Evolutionary conservation across 2,113 vertebrate species (phyloP).

Genomic region (Callithrix jacchus): DNA sequence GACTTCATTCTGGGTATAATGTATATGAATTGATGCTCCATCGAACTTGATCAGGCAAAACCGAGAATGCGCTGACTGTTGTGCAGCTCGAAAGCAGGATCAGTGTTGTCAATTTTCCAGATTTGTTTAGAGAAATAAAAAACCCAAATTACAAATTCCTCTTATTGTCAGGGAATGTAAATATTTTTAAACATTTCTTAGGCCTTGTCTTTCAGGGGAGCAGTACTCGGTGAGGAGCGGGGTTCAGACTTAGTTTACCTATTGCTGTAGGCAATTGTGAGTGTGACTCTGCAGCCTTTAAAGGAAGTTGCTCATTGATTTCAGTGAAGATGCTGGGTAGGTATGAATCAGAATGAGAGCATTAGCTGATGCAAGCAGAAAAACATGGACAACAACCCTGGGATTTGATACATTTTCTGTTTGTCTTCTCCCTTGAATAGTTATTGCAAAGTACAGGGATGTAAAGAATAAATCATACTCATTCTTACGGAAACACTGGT

Average conservation of each 20-base stretch:
- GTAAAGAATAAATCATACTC: not conserved
- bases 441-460: not conserved
- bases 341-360: not conserved
- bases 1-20: not conserved
- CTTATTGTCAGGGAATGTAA: not conserved
- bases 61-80: not conserved
- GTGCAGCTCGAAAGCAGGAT: not conserved
- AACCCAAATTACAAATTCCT: not conserved
- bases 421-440: not conserved
- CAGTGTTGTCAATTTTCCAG: not conserved
- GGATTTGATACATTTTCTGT: not conserved
- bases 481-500: not conserved
- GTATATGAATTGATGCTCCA: accelerated
- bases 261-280: not conserved
- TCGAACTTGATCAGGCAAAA: too few species aligned
- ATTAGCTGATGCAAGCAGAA: not conserved
- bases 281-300: not conserved
- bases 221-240: accelerated
- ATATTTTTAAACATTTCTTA: not conserved
- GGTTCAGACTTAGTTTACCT: accelerated
- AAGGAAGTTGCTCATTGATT: not conserved
- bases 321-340: not conserved
- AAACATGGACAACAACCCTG: not conserved
- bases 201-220: not conserved
- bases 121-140: not conserved